Conservation (phyloP, 2,797 vertebrate genomes). For the Odontamblyopus rebecca region DNA sequence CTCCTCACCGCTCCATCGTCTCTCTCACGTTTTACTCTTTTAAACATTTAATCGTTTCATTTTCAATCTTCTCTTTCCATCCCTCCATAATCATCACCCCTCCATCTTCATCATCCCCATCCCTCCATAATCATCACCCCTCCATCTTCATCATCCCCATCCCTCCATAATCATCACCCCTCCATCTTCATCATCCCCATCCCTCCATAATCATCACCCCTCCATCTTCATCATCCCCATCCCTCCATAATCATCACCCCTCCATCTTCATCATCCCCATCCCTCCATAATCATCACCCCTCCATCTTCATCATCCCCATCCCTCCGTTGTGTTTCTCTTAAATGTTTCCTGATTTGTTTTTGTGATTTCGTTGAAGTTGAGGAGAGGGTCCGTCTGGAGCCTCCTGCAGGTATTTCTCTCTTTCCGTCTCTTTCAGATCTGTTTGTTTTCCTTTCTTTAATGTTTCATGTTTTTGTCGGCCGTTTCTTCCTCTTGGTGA, state of each 20-base stretch:
- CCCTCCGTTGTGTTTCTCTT: not conserved
- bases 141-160: not conserved
- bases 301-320: not conserved
- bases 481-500: constrained; percentile 24
- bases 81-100: too few species aligned
- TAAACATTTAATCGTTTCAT: not conserved
- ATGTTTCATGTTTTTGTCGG: constrained; percentile 20
- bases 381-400: not conserved
- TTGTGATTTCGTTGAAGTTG: not conserved
- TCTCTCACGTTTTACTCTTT: not conserved
- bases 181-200: too few species aligned
- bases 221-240: too few species aligned
- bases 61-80: not conserved
- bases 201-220: too few species aligned
- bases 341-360: not conserved
- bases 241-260: too few species aligned
- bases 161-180: too few species aligned
- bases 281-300: too few species aligned
- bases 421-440: not conserved
- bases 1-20: not conserved
- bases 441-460: constrained; percentile 1
- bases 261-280: too few species aligned
- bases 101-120: too few species aligned
- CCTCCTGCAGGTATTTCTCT: not conserved
- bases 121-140: too few species aligned